phyloP scores from a whole-genome alignment of 2,113 vertebrate species.

The Brachyistius frenatus region DNA sequence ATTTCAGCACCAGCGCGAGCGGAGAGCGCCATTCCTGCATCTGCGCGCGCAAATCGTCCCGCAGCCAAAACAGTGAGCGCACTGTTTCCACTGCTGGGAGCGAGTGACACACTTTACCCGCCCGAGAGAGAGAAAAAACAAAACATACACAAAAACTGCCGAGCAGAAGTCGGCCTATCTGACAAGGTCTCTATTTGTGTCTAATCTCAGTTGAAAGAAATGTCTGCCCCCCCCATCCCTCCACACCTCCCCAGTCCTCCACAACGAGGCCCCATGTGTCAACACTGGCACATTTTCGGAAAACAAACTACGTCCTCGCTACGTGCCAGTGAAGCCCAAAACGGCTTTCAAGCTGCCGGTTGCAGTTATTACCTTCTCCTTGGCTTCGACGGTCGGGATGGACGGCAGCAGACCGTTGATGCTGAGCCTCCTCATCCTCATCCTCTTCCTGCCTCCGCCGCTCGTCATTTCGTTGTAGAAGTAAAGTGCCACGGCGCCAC shows the following conservation, averaged over 20 bases:
- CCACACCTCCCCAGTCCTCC: not conserved
- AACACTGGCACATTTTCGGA: conserved; percentile 21
- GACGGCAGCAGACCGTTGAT: conserved; percentile 66
- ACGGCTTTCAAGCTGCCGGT: not conserved
- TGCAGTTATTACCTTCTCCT: conserved; percentile 79
- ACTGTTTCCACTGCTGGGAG: conserved; percentile 69
- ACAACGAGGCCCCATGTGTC: conserved; percentile 34
- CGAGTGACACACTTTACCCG: conserved; percentile 61
- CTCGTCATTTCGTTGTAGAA: conserved; percentile 59
- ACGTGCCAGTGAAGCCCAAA: conserved; percentile 6
- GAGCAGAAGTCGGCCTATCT: not conserved
- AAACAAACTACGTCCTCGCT: not conserved
- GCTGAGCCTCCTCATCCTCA: conserved; percentile 50
- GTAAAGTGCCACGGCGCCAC: conserved; percentile 78
- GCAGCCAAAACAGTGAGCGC: conserved; percentile 57
- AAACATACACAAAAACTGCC: not conserved
- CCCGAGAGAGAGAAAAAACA: not conserved
- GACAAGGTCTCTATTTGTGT: not conserved
- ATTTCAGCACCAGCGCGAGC: conserved; percentile 80
- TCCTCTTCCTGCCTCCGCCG: conserved; percentile 61
- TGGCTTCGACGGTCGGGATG: conserved; percentile 80
- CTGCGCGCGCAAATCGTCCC: conserved; percentile 49
- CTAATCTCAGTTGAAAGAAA: conserved; percentile 4
- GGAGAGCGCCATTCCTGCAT: conserved; percentile 77
- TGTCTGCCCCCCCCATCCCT: not conserved